Conservation (phyloP, 2,797 vertebrate species). For the Nyctalus aviator region DNA sequence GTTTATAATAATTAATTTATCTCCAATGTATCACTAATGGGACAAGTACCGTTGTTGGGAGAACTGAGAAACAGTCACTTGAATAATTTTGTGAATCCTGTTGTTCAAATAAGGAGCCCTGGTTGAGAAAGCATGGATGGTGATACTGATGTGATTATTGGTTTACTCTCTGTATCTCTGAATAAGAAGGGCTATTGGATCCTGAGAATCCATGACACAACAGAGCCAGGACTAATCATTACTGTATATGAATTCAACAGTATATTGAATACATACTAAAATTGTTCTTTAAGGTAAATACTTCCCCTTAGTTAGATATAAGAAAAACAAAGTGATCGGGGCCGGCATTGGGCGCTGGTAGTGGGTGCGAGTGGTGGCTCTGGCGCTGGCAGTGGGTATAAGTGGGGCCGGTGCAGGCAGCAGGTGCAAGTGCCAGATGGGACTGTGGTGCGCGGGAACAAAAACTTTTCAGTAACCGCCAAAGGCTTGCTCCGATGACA, state of each 20-base stretch:
- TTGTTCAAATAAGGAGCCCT: neutral
- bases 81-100: neutral
- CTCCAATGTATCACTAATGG: neutral
- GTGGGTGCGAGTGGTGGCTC: no score
- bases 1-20: neutral
- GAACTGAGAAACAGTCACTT: neutral
- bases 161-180: neutral
- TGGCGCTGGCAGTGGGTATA: no score
- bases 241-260: no score
- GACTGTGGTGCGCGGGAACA: no score
- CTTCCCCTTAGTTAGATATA: neutral
- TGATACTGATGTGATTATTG: neutral
- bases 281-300: neutral
- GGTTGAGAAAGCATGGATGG: neutral
- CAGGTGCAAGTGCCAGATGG: no score
- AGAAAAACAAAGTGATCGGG: conserved; percentile 21
- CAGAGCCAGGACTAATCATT: neutral
- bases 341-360: no score
- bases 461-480: no score
- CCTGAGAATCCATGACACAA: neutral
- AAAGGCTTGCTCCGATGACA: no score
- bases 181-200: neutral
- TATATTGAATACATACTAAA: neutral
- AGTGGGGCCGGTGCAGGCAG: no score
- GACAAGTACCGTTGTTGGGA: neutral